Conservation (phyloP, 2,797 vertebrate genomes). For the Pyrocephalus nanus region DNA sequence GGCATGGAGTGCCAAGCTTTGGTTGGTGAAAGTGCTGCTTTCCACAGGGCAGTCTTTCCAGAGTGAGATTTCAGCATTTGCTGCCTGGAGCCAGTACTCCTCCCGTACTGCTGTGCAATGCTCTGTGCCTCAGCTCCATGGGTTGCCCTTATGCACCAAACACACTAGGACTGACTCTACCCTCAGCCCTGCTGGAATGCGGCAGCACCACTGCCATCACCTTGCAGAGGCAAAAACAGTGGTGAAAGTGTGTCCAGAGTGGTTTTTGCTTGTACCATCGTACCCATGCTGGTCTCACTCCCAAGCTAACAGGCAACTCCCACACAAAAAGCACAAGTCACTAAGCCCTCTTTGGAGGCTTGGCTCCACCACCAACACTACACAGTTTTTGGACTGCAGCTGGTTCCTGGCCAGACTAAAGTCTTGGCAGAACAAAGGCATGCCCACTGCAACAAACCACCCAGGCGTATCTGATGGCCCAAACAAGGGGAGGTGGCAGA, state of each 20-base stretch:
- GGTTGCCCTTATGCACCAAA: not conserved
- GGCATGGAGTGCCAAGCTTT: accelerated
- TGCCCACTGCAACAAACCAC: not conserved
- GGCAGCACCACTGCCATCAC: not conserved
- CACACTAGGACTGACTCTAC: not conserved
- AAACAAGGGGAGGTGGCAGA: not conserved
- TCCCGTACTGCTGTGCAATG: accelerated
- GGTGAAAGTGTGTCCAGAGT: not conserved
- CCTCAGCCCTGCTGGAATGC: not conserved
- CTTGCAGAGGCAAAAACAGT: not conserved
- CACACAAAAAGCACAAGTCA: not conserved
- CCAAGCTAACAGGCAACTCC: not conserved
- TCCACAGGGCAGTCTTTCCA: not conserved
- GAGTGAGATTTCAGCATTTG: not conserved
- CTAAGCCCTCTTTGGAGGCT: not conserved
- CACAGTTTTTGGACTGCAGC: not conserved
- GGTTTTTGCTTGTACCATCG: not conserved
- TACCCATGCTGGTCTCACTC: not conserved
- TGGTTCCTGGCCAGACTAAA: not conserved
- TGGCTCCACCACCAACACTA: not conserved
- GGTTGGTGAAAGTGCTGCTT: not conserved
- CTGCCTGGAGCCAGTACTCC: not conserved
- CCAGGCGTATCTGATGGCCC: not conserved
- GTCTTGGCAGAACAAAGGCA: not conserved
- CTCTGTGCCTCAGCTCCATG: not conserved